A percentile compares a stretch with the other conserved stretches of the same genome.
Evolutionary conservation across 2,113 vertebrate genomes (phyloP).

Genomic region (Cyanoramphus novaezelandiae): DNA sequence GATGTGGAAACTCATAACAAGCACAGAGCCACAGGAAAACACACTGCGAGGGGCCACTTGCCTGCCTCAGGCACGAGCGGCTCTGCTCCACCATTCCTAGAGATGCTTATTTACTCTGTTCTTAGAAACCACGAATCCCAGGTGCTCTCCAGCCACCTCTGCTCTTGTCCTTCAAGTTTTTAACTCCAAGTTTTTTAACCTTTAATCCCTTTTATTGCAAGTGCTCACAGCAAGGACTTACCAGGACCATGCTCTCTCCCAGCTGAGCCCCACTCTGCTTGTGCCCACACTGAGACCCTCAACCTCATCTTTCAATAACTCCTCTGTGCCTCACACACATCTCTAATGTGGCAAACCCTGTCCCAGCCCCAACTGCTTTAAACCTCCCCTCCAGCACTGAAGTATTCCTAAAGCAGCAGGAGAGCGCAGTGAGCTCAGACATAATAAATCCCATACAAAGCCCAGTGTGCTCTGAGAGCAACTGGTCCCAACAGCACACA

Average conservation of each 20-base stretch:
- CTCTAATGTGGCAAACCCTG: not conserved
- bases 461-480: not conserved
- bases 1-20: not conserved
- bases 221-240: rapidly evolving
- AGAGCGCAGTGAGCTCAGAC: not conserved
- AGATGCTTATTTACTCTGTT: not conserved
- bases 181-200: not conserved
- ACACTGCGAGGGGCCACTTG: not conserved
- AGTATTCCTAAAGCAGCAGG: not conserved
- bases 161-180: not conserved
- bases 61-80: not conserved
- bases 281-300: rapidly evolving
- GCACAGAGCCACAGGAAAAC: not conserved
- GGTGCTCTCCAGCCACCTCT: not conserved
- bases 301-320: not conserved
- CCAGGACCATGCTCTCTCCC: not conserved
- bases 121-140: not conserved
- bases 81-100: rapidly evolving
- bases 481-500: rapidly evolving
- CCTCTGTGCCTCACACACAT: rapidly evolving
- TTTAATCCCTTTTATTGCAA: not conserved
- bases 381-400: not conserved
- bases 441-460: not conserved
- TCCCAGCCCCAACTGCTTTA: not conserved
- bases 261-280: not conserved